A percentile compares a stretch with the other conserved stretches of the same genome.
These are phyloP conservation scores for Alsophila aescularia DNA, from an alignment of 2,888 invertebrate genomes.

Conservation along the genomic window DNA sequence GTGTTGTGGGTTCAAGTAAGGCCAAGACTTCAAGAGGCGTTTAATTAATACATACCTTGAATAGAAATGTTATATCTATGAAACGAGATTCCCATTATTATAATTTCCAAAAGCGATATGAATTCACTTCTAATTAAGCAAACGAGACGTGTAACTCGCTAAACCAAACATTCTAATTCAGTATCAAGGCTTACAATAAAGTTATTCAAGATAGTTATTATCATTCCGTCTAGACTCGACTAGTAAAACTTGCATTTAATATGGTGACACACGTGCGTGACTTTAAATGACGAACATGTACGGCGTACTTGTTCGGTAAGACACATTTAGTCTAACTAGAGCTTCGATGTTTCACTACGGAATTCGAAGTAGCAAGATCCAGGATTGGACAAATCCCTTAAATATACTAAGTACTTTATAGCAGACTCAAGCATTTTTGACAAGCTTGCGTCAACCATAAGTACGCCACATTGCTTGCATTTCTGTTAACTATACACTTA, in stretches of 20 bases:
- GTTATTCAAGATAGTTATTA: slow-evolving; percentile 36
- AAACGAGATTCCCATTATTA: slow-evolving; percentile 5
- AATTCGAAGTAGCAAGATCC: too few species aligned
- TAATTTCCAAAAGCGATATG: slow-evolving; percentile 13
- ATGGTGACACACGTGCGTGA: slow-evolving; percentile 3
- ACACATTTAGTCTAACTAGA: too few species aligned
- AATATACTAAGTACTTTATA: too few species aligned
- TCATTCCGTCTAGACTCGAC: slow-evolving; percentile 38
- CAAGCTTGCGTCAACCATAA: neutral
- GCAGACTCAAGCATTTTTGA: neutral
- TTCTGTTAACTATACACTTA: slow-evolving; percentile 1
- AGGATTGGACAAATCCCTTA: too few species aligned
- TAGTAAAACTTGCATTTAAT: slow-evolving; percentile 19
- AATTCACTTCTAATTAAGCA: slow-evolving; percentile 28
- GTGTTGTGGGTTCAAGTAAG: too few species aligned
- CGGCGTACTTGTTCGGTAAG: neutral
- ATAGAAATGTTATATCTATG: neutral
- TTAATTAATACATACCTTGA: neutral
- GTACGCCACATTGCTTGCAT: neutral
- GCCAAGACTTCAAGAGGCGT: too few species aligned
- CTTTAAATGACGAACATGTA: neutral
- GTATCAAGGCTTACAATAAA: slow-evolving; percentile 37
- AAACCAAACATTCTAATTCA: slow-evolving; percentile 37
- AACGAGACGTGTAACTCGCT: slow-evolving; percentile 34
- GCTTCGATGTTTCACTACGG: too few species aligned